phyloP scores from a whole-genome alignment of 2,888 invertebrate species.

The Scrobipalpa atriplicella region DNA sequence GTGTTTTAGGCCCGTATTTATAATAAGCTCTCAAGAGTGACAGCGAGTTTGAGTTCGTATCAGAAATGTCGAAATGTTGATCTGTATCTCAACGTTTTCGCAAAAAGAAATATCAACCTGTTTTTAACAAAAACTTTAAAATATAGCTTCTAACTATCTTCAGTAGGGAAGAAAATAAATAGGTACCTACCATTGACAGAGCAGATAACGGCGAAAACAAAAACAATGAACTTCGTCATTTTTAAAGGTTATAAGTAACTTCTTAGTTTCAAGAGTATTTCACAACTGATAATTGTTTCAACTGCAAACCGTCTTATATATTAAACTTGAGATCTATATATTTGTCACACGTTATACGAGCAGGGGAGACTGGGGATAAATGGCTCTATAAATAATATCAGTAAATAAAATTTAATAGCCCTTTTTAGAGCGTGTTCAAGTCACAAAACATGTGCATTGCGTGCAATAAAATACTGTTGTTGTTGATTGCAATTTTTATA shows the following conservation, averaged over 20 bases:
- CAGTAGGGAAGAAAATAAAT: neutral
- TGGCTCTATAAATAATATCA: neutral
- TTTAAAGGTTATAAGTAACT: neutral
- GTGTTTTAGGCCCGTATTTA: too few species aligned
- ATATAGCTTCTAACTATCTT: too few species aligned
- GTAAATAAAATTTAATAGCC: neutral
- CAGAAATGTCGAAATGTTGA: too few species aligned
- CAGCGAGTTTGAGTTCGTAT: too few species aligned
- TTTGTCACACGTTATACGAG: neutral
- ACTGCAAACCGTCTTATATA: constrained; percentile 9
- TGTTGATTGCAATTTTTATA: neutral
- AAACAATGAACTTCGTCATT: constrained; percentile 9
- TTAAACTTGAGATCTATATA: neutral
- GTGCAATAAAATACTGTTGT: neutral
- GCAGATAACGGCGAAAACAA: constrained; percentile 24
- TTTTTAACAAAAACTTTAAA: too few species aligned
- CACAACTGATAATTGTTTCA: constrained; percentile 1
- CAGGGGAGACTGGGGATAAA: neutral
- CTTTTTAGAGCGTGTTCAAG: neutral
- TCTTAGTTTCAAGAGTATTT: constrained; percentile 1
- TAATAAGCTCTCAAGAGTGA: too few species aligned
- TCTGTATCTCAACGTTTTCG: too few species aligned
- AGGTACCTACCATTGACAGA: constrained; percentile 21
- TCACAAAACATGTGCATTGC: neutral
- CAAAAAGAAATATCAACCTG: too few species aligned